Evolutionary conservation across 2,888 invertebrate species (phyloP), one percentile per base, ranked within the genome.

Genomic region (Drosophila meridionalis): DNA sequence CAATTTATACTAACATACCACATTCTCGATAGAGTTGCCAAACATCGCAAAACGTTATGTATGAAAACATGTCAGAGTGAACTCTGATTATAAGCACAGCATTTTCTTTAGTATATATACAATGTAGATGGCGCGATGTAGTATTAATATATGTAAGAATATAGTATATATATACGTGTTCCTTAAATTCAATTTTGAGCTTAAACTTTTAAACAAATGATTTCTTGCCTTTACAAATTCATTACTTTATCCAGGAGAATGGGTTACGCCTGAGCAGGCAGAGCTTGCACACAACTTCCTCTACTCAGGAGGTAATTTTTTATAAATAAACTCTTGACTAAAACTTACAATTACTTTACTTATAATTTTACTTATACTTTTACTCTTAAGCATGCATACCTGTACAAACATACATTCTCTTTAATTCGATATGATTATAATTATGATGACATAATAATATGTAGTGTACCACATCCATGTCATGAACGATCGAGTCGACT

Each of bases 221-320:
- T 26, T 67, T 52, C 28, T 53, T 73, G 26, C 48, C 59, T 65
- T 56, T 62, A 52, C 47, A 60, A 72, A 69, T 76, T 80, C 47
- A 76, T 71, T 75, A 80, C 76, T 83, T 87, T 93, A 34, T 92
- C 53, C 93, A 96, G 96, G 96, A 92, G 95, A 95, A 93, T 96
- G 96, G 83, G 95, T 96, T 88, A 96, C 97, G 82, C 96, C 96
- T 83, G 97, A 97, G 93, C 97, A 97, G 93, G 95, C 96, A 58
- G 95, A 96, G 93, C 94, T 97, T 93, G 97, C 97, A 83, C 96
- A 97, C 94, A 97, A 97, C 94, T 95, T 97, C 94, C 95, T 98
- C 91, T 96, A 97, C 94, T 97, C 97, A 85, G 97, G 97, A 94
- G 97, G 93, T 94, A 92, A 94, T 78, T 78, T 32, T 72, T 50